Conservation (phyloP, 2,797 vertebrate genomes). For the Coreius guichenoti region DNA sequence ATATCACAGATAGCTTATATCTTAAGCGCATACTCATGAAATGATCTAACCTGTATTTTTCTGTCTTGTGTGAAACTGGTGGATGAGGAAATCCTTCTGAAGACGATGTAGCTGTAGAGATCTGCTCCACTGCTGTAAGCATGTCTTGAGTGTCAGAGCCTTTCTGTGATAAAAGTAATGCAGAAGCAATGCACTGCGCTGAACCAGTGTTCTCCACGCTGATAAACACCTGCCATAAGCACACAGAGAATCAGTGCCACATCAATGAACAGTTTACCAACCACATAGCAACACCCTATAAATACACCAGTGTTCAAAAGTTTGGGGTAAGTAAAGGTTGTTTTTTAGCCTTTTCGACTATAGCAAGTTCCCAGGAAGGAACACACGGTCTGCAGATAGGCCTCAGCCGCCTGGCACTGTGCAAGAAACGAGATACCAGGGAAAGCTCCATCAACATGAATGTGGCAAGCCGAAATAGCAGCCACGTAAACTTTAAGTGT, state of each 20-base stretch:
- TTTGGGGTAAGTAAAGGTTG: background rate
- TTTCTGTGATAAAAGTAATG: background rate
- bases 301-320: background rate
- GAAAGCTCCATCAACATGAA: background rate
- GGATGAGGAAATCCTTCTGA: conserved; percentile 41
- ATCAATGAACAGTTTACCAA: background rate
- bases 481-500: background rate
- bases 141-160: background rate
- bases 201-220: conserved; percentile 25
- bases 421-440: background rate
- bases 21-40: background rate
- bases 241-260: background rate
- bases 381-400: background rate
- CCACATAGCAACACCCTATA: background rate
- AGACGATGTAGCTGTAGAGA: conserved; percentile 16
- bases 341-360: background rate
- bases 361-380: background rate
- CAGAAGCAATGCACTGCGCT: background rate
- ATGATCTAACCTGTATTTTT: conserved; percentile 29
- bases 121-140: conserved; percentile 44
- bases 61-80: conserved; percentile 23
- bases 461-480: background rate
- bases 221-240: conserved; percentile 25
- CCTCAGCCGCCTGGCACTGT: no score
- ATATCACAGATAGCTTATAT: background rate